Conservation (phyloP, 37 sponge, comb jelly and placozoan genomes). For the Mnemiopsis leidyi region DNA sequence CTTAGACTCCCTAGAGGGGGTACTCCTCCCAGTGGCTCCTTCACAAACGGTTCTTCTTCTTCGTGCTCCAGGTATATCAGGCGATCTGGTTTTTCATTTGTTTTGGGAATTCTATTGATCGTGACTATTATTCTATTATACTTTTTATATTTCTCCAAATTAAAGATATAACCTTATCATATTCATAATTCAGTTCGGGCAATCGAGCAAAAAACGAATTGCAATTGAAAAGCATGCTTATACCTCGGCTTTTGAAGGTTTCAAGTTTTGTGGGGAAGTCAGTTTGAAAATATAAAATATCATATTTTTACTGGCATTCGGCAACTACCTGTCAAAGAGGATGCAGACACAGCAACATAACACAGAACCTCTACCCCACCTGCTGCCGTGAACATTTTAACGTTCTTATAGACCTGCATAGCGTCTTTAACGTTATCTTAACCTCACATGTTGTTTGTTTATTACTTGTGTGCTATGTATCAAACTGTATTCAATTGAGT, state of each 20-base stretch:
- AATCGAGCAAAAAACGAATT: no score
- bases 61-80: constrained; percentile 53
- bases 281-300: no score
- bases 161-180: no score
- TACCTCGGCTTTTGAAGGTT: no score
- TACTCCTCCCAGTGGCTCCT: constrained; percentile 52
- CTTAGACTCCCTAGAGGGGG: constrained; percentile 60
- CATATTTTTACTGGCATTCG: no score
- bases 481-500: no score
- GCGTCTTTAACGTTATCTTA: no score
- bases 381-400: constrained; percentile 52
- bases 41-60: background rate
- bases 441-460: no score
- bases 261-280: no score
- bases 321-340: constrained; percentile 45
- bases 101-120: background rate
- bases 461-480: no score
- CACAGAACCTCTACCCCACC: constrained; percentile 57
- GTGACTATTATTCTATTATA: background rate
- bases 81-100: constrained; percentile 47
- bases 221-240: no score
- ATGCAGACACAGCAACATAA: constrained; percentile 30
- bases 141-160: background rate
- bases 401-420: constrained; percentile 22
- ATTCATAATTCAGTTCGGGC: no score